phyloP scores from a whole-genome alignment of 2,113 vertebrate genomes.

The Piaya cayana region DNA sequence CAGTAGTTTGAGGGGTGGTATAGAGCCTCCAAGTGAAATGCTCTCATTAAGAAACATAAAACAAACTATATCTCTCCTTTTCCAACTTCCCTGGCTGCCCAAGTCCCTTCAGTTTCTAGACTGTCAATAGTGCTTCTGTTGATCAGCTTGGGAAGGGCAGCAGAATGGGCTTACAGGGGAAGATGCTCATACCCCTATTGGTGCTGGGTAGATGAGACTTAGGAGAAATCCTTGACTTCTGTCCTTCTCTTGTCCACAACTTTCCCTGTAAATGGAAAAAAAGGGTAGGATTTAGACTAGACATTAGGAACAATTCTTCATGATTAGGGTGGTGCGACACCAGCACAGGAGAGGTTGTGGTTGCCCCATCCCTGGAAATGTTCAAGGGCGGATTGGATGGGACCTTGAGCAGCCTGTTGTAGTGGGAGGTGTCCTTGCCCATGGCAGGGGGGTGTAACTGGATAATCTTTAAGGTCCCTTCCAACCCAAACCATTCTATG shows the following conservation, averaged over 20 bases:
- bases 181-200: neutral
- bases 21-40: neutral
- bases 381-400: too few relatives aligned
- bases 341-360: too few relatives aligned
- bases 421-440: too few relatives aligned
- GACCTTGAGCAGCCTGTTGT: too few relatives aligned
- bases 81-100: neutral
- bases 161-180: neutral
- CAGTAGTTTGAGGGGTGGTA: neutral
- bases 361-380: too few relatives aligned
- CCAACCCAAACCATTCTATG: too few relatives aligned
- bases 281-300: too few relatives aligned
- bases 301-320: too few relatives aligned
- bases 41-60: neutral
- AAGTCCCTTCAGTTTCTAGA: neutral
- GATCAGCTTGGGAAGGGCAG: neutral
- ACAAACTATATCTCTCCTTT: neutral
- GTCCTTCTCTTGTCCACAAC: neutral
- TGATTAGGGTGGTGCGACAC: too few relatives aligned
- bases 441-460: too few relatives aligned
- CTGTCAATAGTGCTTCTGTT: neutral
- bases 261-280: neutral
- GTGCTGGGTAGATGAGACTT: neutral
- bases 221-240: neutral
- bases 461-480: too few relatives aligned